Base-by-base conservation (phyloP, 2,797 vertebrate species). In the Esox masquinongy region DNA sequence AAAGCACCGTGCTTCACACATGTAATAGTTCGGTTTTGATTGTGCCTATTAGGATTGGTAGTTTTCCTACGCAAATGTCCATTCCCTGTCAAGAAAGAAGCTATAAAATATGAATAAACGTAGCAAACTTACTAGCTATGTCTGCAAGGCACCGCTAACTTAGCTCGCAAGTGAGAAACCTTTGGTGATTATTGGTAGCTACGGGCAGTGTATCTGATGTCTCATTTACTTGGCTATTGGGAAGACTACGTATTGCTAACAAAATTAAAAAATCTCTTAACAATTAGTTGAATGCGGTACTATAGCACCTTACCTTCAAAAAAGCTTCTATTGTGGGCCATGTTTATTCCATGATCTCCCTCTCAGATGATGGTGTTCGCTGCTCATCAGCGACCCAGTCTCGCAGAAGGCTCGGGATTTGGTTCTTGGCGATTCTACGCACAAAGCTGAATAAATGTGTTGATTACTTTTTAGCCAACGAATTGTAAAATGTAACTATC, bases 261-360 rank as follows among this genome's bases (percentile, higher is more conserved):
- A 74, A 22, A 3, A 39, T 39, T 39, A 0, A 0, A 2, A 22
- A 59, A 67, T 67, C 7, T 4, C 2, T 8, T 12, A 11, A 49
- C 11, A 34, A 51, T 61, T 24, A 61, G 2, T 7, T 12, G 56
- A 61, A 61, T 24, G 43, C 43, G 12, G 9, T 14, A 43, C 24
- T 6, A 22, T 31, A 1, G 17, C 19, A 16, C 26, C 91, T 93
- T 92, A 95, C 94, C 94, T 90, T 93, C 85, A 31, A 94, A 80
- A 82, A 95, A 50, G 85, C 91, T 92, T 75, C 87, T 92, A 24
- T 93, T 92, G 82, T 92, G 88, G 81, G 90, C 91, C 93, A 94
- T 94, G 89, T 92, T 92, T 89, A 93, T 56, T 93, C 90, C 92
- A 92, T 92, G 83, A 84, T 91, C 86, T 79, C 80, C 68, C 59